Evolutionary conservation across 2,888 invertebrate genomes (phyloP).

Genomic region (Xestoiulus laeticollis): DNA sequence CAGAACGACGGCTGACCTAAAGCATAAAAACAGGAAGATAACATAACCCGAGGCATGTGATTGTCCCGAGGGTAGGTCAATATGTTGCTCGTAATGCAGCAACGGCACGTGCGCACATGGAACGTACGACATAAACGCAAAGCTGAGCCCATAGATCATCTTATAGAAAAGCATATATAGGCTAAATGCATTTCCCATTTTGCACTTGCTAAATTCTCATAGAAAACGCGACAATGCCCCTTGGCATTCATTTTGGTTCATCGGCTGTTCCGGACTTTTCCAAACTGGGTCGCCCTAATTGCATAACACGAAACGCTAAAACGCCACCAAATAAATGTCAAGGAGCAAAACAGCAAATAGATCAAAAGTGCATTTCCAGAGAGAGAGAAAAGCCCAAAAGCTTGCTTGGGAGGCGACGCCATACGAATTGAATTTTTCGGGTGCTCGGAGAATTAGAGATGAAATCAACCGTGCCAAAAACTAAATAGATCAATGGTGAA

Average conservation of each 20-base stretch:
- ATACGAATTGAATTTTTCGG: neutral
- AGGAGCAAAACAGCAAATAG: conserved; percentile 15
- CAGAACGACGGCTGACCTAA: neutral
- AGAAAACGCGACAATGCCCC: neutral
- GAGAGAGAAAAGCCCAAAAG: neutral
- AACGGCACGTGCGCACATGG: too few species aligned
- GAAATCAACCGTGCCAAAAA: neutral
- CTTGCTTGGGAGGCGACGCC: neutral
- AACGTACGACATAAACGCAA: neutral
- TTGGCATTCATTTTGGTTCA: neutral
- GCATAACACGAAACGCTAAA: neutral
- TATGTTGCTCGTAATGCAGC: too few species aligned
- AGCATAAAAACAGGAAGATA: neutral
- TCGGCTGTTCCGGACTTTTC: neutral
- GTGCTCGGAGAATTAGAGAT: neutral
- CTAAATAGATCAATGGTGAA: neutral
- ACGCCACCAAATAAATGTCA: conserved; percentile 17
- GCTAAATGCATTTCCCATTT: neutral
- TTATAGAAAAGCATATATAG: neutral
- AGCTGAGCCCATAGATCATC: neutral
- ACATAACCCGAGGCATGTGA: neutral
- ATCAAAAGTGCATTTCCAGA: conserved; percentile 8
- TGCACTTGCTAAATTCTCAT: neutral
- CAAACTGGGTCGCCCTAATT: conserved; percentile 5
- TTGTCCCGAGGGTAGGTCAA: neutral